Percentiles rank a stretch among this genome's conserved stretches.
Evolutionary conservation across 2,888 invertebrate species (phyloP).

Genomic region (Meliscaeva auricollis): DNA sequence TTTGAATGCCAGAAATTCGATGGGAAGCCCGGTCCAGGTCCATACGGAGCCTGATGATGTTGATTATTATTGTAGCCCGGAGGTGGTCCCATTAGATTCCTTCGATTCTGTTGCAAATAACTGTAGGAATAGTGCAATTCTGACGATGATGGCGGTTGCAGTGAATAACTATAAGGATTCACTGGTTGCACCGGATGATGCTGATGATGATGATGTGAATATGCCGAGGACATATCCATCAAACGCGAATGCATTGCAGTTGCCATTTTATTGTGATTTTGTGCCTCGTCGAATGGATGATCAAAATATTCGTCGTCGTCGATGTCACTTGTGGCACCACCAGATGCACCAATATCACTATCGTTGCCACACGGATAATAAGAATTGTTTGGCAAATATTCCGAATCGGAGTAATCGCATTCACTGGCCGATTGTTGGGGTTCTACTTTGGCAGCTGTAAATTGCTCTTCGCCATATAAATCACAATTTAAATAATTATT

Average conservation of each 20-base stretch:
- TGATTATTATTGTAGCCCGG: conserved; percentile 36
- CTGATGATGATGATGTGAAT: conserved; percentile 18
- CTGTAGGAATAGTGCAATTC: conserved; percentile 80
- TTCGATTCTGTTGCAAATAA: conserved; percentile 72
- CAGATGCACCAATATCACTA: conserved; percentile 56
- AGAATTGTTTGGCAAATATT: conserved; percentile 64
- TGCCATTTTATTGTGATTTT: conserved; percentile 44
- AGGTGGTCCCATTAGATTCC: conserved; percentile 64
- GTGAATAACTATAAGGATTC: conserved; percentile 34
- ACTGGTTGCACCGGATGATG: conserved; percentile 5
- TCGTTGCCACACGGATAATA: conserved; percentile 62
- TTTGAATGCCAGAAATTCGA: conserved; percentile 82
- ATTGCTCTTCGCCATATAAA: conserved; percentile 19
- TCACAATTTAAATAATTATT: conserved; percentile 38
- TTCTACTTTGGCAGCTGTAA: conserved; percentile 13
- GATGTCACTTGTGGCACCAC: conserved; percentile 41
- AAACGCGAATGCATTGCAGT: conserved; percentile 58
- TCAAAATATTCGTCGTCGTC: conserved; percentile 55
- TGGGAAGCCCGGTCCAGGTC: conserved; percentile 74
- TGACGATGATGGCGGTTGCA: conserved; percentile 79
- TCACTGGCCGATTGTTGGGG: conserved; percentile 46
- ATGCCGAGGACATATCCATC: conserved; percentile 46
- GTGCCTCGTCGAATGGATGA: conserved; percentile 35
- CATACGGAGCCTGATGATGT: neutral
- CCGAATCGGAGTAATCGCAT: conserved; percentile 60